Base-by-base conservation (phyloP, 2,113 vertebrate species). In the Sturnus vulgaris region DNA sequence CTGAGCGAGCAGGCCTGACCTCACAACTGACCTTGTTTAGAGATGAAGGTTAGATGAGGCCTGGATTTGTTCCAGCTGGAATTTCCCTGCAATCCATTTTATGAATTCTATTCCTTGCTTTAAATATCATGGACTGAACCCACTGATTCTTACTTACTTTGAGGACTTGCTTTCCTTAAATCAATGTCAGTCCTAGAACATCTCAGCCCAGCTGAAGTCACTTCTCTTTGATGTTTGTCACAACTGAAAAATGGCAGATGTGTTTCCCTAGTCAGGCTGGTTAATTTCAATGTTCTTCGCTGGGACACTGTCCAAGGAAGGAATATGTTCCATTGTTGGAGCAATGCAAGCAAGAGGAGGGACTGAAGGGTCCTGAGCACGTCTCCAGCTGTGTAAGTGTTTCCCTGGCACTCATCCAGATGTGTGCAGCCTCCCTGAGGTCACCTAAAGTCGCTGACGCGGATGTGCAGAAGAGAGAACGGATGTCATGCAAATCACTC, bases 341-440 rank as follows among this genome's bases (percentile, higher is more conserved):
- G 31, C 21, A 64, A 10, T 3, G 50, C 13, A 64, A 44, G 69
- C 49, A 65, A 17, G 60, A 76, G 40, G 31, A 69, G 55, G n/a
- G 30, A 39, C 50, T 49, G 49, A 52, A 64, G 44, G 75, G 56
- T 13, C 14, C 56, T 5, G 9, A 52, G 61, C 55, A 44, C 0
- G 0, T 28, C 50, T 49, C 30, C 28, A 24, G 80, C 37, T 70
- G 31, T 2, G n/a, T 16, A 21, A 30, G 35, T 8, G 0, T 65
- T 69, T 69, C 50, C 47, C 55, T 75, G 40, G 49, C 2, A 0
- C 31, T 49, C 57, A n/a, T 18, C 42, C n/a, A 9, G 18, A 24
- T 0, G 7, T 10, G 35, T n/a, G 56, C 66, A 84, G 81, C 61
- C 44, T 33, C 68, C 72, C 3, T 2, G 21, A 52, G 50, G 39